Evolutionary conservation across 2,797 vertebrate genomes (phyloP), one percentile per base, ranked within the genome.

Genomic region (Hafferia zeledoni): DNA sequence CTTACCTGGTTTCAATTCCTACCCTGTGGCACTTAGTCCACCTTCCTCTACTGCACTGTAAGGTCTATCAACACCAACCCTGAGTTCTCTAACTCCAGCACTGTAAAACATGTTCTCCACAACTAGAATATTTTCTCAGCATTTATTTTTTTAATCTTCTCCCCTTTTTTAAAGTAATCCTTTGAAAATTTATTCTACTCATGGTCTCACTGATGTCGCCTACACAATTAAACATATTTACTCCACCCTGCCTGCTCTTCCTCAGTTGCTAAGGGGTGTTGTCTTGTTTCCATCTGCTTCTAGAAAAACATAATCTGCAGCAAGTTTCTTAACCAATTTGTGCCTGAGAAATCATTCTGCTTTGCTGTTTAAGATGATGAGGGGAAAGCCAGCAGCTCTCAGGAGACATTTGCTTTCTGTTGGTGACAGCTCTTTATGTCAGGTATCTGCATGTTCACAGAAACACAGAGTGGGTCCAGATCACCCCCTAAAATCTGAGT

Each of bases 141-240:
- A 18, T 25, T 76, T 63, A 39, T 60, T 65, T 72, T n/a, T n/a
- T 31, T 22, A 31, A 65, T 5, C 2, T 50, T 43, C 13, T 28
- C 3, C 1, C 10, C 18, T 25, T 55, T 30, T 30, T 44, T 10
- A 2, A 0, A 53, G 39, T n/a, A 44, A 49, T 8, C 10, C 5
- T 47, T 41, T 28, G 17, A 24, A 70, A 76, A 18, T 28, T n/a
- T 46, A 6, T 88, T 75, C 27, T 30, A 11, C 17, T 13, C 17
- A n/a, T 17, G 0, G 4, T 33, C 55, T 68, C 63, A 57, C 22
- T 12, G 17, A 11, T 0, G 0, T 15, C 43, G 5, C 39, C 63
- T 33, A 55, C 65, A 65, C 9, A 71, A 33, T 28, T 31, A 44
- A 95, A 75, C 4, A 4, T 1, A 18, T 81, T 68, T 5, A 13